Evolutionary conservation across 1,140 invertebrate genomes (phyloP).

Genomic region (Chymomyza costata): DNA sequence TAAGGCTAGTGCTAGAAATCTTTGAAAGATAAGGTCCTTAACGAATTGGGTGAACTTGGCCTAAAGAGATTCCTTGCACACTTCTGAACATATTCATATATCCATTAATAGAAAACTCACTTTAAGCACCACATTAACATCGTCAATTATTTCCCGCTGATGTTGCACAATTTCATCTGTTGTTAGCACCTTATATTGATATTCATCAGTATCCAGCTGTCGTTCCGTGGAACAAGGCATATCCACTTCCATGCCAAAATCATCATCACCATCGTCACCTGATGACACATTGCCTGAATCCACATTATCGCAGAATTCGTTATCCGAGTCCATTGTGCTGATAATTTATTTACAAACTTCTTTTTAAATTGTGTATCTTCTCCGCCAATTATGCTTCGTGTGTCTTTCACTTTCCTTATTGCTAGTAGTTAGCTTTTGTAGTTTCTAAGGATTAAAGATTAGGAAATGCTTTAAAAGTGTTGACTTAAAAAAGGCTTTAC

Average conservation of each 20-base stretch:
- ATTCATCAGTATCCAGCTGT: constrained; percentile 89
- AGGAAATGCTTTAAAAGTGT: no score
- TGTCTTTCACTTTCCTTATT: no score
- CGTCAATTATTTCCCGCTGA: constrained; percentile 97
- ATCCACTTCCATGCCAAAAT: constrained; percentile 94
- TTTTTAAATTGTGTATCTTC: no score
- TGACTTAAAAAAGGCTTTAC: no score
- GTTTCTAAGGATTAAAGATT: no score
- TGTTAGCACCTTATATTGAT: constrained; percentile 94
- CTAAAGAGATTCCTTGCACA: no score
- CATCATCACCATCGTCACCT: constrained; percentile 89
- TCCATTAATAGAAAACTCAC: constrained; percentile 76
- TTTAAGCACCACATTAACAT: constrained; percentile 92
- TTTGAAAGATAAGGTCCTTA: no score
- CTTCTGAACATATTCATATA: constrained; percentile 7
- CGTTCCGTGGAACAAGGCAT: constrained; percentile 80
- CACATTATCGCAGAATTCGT: constrained; percentile 90
- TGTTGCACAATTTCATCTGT: constrained; percentile 97
- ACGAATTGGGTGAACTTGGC: no score
- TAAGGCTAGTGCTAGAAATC: no score
- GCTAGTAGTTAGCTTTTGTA: no score
- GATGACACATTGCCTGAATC: constrained; percentile 94
- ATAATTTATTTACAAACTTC: no score
- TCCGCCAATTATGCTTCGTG: no score
- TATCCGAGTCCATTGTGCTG: constrained; percentile 97